Conservation (phyloP, 2,888 invertebrate species). For the Conomelus anceps region DNA sequence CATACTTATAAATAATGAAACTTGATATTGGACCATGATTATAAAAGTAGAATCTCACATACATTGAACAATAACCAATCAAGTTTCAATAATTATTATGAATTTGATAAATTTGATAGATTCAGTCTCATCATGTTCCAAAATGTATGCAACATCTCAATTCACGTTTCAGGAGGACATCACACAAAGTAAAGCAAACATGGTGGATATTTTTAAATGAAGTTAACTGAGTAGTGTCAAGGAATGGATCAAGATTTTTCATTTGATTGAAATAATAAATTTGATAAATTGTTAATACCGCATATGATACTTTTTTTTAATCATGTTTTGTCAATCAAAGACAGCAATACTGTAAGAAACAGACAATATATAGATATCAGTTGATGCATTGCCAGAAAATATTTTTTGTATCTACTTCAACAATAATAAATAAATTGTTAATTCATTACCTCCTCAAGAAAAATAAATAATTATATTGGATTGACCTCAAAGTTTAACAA, state of each 20-base stretch:
- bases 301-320: no score
- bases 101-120: neutral
- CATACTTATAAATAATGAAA: neutral
- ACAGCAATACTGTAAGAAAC: no score
- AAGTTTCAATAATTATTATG: neutral
- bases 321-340: no score
- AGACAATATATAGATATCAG: no score
- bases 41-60: neutral
- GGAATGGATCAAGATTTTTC: neutral
- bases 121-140: neutral
- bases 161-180: neutral
- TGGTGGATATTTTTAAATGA: neutral
- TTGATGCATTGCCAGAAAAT: no score
- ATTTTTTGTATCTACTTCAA: no score
- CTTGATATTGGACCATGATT: neutral
- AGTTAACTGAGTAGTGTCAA: neutral
- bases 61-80: neutral
- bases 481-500: no score
- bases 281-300: no score
- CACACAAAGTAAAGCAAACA: neutral
- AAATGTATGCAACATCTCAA: neutral
- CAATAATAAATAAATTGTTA: no score
- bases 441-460: no score
- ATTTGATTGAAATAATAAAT: no score
- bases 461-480: no score